Percentiles rank a stretch among this genome's conserved stretches.
phyloP scores from a whole-genome alignment of 2,113 vertebrate species.

The Thamnaconus septentrionalis region DNA sequence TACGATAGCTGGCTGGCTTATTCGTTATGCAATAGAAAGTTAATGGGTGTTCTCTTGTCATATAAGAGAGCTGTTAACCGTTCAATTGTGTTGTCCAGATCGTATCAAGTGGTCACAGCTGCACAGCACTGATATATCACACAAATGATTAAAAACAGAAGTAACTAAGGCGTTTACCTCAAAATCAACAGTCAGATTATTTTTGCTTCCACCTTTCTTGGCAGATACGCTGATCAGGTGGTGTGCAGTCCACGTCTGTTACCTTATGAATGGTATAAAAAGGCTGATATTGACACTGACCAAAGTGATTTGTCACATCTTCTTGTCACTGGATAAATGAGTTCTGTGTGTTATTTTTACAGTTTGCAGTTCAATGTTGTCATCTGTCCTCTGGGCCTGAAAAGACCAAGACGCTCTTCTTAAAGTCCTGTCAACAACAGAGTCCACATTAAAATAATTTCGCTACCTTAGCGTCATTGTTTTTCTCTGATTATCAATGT shows the following conservation, averaged over 20 bases:
- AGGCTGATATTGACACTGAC: neutral
- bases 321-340: neutral
- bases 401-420: slow-evolving; percentile 18
- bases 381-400: slow-evolving; percentile 24
- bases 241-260: slow-evolving; percentile 1
- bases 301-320: slow-evolving; percentile 6
- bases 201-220: slow-evolving; percentile 20
- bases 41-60: slow-evolving; percentile 14
- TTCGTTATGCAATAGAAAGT: slow-evolving; percentile 31
- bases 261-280: neutral
- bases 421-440: neutral
- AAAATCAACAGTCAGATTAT: neutral
- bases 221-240: slow-evolving; percentile 22
- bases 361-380: slow-evolving; percentile 18
- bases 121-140: too few species aligned
- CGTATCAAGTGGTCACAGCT: too few species aligned
- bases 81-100: too few species aligned
- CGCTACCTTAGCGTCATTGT: neutral
- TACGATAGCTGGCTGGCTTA: slow-evolving; percentile 18
- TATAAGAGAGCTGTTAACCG: neutral
- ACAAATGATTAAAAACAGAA: too few species aligned
- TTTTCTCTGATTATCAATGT: neutral
- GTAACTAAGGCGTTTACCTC: too few species aligned
- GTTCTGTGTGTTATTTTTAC: slow-evolving; percentile 9
- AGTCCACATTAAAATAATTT: slow-evolving; percentile 43